Percentiles rank a stretch among this genome's conserved stretches.
phyloP scores from a whole-genome alignment of 2,113 vertebrate species.

The Antechinus flavipes region DNA sequence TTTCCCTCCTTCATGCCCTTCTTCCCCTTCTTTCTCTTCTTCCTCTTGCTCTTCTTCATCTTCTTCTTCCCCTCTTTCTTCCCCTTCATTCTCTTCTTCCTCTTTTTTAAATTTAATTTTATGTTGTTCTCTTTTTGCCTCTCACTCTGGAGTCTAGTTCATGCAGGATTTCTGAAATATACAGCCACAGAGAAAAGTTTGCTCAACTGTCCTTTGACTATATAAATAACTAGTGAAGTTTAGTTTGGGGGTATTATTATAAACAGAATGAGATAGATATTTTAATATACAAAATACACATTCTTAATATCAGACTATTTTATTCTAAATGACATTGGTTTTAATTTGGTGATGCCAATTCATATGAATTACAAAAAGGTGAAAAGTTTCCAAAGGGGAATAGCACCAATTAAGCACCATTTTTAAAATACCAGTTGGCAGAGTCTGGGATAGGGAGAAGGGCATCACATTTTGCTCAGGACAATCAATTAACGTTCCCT shows the following conservation, averaged over 20 bases:
- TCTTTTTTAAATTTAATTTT: neutral
- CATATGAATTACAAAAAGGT: neutral
- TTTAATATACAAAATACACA: neutral
- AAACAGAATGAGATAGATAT: neutral
- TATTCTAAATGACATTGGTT: neutral
- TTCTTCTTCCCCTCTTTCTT: no score
- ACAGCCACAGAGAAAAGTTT: neutral
- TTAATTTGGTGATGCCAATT: neutral
- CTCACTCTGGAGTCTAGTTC: neutral
- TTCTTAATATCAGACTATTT: neutral
- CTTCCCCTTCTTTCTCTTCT: no score
- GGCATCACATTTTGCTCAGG: neutral
- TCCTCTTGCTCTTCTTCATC: no score
- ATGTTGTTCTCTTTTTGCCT: neutral
- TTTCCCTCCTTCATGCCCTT: no score
- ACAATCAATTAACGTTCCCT: neutral
- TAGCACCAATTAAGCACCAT: neutral
- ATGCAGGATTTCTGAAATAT: neutral
- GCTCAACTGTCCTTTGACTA: neutral
- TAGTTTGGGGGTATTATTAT: neutral
- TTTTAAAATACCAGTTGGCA: neutral
- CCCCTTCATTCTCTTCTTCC: no score
- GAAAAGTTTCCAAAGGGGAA: neutral
- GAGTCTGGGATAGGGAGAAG: neutral
- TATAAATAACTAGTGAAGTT: neutral